Evolutionary conservation across 1,140 invertebrate species (phyloP).

Genomic region (Plectrocnemia conspersa): DNA sequence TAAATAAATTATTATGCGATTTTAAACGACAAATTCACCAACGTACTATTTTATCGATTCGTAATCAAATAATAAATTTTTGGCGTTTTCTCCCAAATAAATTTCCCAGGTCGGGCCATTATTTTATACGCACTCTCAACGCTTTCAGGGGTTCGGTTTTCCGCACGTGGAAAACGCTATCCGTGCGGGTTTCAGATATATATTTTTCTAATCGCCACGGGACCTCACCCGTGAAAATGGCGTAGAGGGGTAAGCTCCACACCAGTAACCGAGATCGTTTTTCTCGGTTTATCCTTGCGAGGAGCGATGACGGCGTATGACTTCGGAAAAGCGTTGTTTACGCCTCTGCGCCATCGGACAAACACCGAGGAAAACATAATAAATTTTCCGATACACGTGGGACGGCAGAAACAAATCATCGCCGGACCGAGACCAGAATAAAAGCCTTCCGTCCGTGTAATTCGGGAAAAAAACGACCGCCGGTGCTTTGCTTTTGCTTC

Average conservation of each 20-base stretch:
- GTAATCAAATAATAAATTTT: no score
- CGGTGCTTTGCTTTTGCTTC: not conserved
- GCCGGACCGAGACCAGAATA: constrained; percentile 24
- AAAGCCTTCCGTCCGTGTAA: constrained; percentile 22
- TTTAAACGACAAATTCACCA: no score
- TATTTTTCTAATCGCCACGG: constrained; percentile 1
- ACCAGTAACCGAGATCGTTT: not conserved
- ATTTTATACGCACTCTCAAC: no score
- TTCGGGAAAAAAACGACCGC: constrained; percentile 11
- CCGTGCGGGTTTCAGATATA: not conserved
- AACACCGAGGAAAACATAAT: constrained; percentile 30
- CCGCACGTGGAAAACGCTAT: not conserved
- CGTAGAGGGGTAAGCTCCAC: not conserved
- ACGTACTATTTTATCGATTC: no score
- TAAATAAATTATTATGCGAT: no score
- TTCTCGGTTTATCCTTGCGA: constrained; percentile 1
- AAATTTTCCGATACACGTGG: constrained; percentile 28
- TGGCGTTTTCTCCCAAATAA: no score
- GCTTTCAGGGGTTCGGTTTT: no score
- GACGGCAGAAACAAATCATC: constrained; percentile 33
- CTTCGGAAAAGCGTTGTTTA: constrained; percentile 32
- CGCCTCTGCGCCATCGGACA: constrained; percentile 25
- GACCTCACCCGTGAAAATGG: constrained; percentile 4
- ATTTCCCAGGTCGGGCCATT: no score
- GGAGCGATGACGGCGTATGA: constrained; percentile 24